phyloP scores from a whole-genome alignment of 1,140 invertebrate species.

The Heliconius himera region DNA sequence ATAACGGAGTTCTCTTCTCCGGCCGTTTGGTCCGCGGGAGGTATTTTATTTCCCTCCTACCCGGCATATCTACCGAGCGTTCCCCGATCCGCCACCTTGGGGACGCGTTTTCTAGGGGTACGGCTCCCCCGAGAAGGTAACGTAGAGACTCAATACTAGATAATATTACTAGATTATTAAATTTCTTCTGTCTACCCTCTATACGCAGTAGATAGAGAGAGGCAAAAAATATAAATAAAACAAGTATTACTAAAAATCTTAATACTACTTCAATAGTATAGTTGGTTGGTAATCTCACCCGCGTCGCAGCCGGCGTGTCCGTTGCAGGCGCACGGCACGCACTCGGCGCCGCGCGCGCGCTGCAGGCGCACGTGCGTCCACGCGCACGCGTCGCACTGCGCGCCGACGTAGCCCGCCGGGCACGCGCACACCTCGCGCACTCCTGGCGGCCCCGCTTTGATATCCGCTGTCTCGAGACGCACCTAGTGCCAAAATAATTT shows the following conservation, averaged over 20 bases:
- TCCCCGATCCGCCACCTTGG: too few species aligned
- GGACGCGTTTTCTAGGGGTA: too few species aligned
- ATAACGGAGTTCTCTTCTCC: too few species aligned
- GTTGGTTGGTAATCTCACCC: slow-evolving; percentile 59
- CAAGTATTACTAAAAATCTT: not conserved
- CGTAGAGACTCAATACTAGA: too few species aligned
- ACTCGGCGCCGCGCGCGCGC: slow-evolving; percentile 84
- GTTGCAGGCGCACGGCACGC: slow-evolving; percentile 94
- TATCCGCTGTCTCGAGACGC: slow-evolving; percentile 55
- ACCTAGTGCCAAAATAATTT: slow-evolving; percentile 50
- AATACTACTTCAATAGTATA: too few species aligned
- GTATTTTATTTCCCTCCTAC: too few species aligned
- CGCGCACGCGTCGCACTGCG: slow-evolving; percentile 92
- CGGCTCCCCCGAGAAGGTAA: too few species aligned
- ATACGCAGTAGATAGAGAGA: not conserved
- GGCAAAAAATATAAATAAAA: too few species aligned
- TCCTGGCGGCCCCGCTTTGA: slow-evolving; percentile 51
- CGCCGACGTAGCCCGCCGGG: slow-evolving; percentile 86
- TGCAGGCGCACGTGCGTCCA: slow-evolving; percentile 91
- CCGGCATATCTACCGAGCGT: too few species aligned
- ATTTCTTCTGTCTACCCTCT: too few species aligned
- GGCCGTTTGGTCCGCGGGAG: too few species aligned
- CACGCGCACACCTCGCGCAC: slow-evolving; percentile 85
- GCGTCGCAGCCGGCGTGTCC: slow-evolving; percentile 93
- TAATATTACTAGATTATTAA: not conserved